Evolutionary conservation across 2,797 vertebrate species (phyloP).

Genomic region (Enteromius afrohamiltoni): DNA sequence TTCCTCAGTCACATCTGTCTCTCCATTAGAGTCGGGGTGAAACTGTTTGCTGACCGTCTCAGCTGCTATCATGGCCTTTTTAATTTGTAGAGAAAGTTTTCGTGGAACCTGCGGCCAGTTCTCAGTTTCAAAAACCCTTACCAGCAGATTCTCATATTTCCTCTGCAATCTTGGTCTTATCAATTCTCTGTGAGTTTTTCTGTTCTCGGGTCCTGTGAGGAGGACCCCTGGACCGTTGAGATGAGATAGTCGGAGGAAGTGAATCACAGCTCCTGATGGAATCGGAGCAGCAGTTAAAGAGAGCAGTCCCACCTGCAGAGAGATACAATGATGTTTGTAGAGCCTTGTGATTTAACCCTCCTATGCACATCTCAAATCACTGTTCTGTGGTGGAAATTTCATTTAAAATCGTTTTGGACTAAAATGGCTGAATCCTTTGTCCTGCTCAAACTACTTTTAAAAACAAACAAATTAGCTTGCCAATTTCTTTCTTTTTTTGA

Average conservation of each 20-base stretch:
- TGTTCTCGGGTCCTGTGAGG: conserved; percentile 22
- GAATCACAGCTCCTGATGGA: conserved; percentile 58
- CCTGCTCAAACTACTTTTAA: neutral
- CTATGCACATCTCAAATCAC: conserved; percentile 8
- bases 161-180: conserved; percentile 45
- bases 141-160: conserved; percentile 33
- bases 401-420: neutral
- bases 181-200: conserved; percentile 46
- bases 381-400: neutral
- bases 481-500: neutral
- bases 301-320: conserved; percentile 44
- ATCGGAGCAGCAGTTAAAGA: conserved; percentile 48
- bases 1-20: conserved; percentile 19
- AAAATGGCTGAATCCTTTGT: neutral
- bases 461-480: neutral
- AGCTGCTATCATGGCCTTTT: conserved; percentile 44
- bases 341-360: conserved; percentile 40
- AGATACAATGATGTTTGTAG: conserved; percentile 44
- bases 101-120: conserved; percentile 18
- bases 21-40: neutral
- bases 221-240: conserved; percentile 49
- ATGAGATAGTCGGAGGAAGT: conserved; percentile 50
- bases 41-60: neutral
- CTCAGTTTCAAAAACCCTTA: neutral
- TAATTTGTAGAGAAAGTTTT: conserved; percentile 53